phyloP scores from a whole-genome alignment of 2,888 invertebrate species.

The Torymus tubicola region DNA sequence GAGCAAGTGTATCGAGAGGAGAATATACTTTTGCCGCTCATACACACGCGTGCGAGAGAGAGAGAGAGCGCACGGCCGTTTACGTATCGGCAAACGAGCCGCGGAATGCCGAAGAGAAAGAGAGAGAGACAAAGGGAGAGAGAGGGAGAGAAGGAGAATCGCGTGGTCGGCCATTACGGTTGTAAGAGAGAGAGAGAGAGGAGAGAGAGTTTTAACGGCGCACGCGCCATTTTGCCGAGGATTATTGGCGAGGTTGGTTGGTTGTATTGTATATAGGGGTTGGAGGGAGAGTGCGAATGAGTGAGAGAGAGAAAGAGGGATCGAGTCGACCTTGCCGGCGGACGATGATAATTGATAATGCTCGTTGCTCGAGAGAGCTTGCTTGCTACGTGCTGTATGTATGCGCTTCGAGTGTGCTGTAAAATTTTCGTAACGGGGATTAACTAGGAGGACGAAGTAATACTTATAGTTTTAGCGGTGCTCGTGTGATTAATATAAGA shows the following conservation, averaged over 20 bases:
- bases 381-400: no score
- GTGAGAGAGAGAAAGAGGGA: neutral
- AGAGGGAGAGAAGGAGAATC: constrained; percentile 26
- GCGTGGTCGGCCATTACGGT: constrained; percentile 48
- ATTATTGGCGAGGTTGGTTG: neutral
- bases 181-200: no score
- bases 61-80: neutral
- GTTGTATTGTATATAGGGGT: neutral
- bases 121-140: constrained; percentile 3
- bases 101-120: constrained; percentile 39
- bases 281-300: neutral
- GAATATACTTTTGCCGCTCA: constrained; percentile 23
- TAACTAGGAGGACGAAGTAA: no score
- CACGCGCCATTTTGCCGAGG: constrained; percentile 60
- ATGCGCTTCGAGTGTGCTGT: no score
- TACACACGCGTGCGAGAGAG: no score
- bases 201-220: constrained; percentile 43
- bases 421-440: no score
- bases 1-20: constrained; percentile 51
- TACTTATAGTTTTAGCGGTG: no score
- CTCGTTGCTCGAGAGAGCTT: neutral
- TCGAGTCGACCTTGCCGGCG: neutral
- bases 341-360: constrained; percentile 23
- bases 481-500: no score
- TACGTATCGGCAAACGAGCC: constrained; percentile 50